Evolutionary conservation across 2,113 vertebrate species (phyloP).

Genomic region (Bubo scandiacus): DNA sequence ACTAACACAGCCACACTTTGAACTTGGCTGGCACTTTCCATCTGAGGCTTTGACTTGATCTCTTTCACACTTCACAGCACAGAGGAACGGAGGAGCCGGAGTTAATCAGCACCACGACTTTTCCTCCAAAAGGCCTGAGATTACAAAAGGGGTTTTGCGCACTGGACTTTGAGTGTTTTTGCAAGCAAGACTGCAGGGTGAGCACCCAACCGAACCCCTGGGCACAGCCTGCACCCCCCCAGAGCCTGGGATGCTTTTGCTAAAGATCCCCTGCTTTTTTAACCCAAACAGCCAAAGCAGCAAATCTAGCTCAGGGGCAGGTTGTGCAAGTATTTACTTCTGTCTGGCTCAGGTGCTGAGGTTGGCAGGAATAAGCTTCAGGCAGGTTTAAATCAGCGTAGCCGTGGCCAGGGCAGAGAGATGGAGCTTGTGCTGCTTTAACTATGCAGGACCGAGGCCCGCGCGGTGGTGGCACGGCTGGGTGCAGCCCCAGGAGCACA

Average conservation of each 20-base stretch:
- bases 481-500: background rate
- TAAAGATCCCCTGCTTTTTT: background rate
- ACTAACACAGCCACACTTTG: background rate
- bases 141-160: background rate
- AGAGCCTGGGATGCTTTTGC: background rate
- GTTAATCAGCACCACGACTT: background rate
- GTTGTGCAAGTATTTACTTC: background rate
- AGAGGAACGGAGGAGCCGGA: background rate
- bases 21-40: constrained; percentile 16
- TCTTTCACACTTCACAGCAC: constrained; percentile 18
- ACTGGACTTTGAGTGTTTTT: accelerated
- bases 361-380: background rate
- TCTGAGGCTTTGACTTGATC: background rate
- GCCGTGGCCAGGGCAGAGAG: background rate
- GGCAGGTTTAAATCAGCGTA: background rate
- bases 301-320: background rate
- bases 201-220: background rate
- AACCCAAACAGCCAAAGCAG: background rate
- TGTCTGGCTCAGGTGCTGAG: accelerated
- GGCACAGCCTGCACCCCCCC: background rate
- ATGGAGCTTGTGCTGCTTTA: background rate
- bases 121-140: background rate
- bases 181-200: background rate
- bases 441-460: accelerated
- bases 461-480: background rate